Conservation (phyloP, 2,888 invertebrate species). For the Orthonevra nobilis region DNA sequence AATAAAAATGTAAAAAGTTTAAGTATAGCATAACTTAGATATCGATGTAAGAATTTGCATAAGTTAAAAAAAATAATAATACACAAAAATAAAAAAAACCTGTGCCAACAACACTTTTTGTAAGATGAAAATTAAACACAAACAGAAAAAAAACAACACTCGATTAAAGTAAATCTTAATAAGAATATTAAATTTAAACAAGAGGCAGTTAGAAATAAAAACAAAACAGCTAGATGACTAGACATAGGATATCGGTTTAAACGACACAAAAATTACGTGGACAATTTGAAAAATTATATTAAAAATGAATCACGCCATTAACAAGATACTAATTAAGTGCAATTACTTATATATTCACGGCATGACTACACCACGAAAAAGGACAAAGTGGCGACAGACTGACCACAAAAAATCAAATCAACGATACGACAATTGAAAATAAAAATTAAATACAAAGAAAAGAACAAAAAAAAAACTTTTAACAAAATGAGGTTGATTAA, state of each 20-base stretch:
- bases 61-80: constrained; percentile 70
- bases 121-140: constrained; percentile 53
- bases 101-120: constrained; percentile 68
- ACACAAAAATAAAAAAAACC: constrained; percentile 48
- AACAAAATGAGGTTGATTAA: too few relatives aligned
- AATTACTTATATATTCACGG: constrained; percentile 62
- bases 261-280: constrained; percentile 36
- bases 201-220: constrained; percentile 27
- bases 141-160: constrained; percentile 25
- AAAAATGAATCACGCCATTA: constrained; percentile 26
- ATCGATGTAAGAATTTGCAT: constrained; percentile 76
- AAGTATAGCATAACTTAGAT: constrained; percentile 70
- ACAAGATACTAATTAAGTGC: constrained; percentile 65
- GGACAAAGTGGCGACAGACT: too few relatives aligned
- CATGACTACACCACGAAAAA: constrained; percentile 43
- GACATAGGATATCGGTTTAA: constrained; percentile 49
- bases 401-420: too few relatives aligned
- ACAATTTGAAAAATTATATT: constrained; percentile 5
- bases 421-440: too few relatives aligned
- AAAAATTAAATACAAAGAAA: too few relatives aligned
- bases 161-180: constrained; percentile 24
- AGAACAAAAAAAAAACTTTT: too few relatives aligned
- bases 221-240: constrained; percentile 14
- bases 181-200: constrained; percentile 12
- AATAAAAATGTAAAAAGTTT: constrained; percentile 57